Base-by-base conservation (phyloP, 2,113 vertebrate genomes). In the Vulpes vulpes region DNA sequence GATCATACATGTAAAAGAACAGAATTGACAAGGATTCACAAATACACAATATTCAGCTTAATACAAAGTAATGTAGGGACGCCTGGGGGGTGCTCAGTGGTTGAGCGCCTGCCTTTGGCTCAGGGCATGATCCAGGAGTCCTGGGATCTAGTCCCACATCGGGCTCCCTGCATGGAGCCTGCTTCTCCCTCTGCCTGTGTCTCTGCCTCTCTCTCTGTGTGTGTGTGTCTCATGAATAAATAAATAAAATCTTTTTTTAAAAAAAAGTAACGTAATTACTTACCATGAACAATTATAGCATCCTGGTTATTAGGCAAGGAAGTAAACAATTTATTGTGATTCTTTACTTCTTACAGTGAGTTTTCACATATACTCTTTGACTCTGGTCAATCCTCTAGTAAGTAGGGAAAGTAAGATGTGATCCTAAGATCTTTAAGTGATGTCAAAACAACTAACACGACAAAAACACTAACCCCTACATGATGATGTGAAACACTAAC, bases 221-320 rank as follows among this genome's bases (percentile, higher is more conserved):
- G 5, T 43, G 5, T 43, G 43, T 43, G 43, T 43, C 43, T 43
- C 43, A 43, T 43, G 43, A 43, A 43, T 43, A 43, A 43, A 43
- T 43, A 43, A 43, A 43, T 43, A 43, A 43, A 43, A 43, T 43
- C 43, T 43, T 43, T 43, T 43, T 43, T 38, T 38, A 43, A 43
- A 43, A 43, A 43, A 69, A 94, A 96, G 59, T 86, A 83, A 22
- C n/a, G 22, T 59, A 69, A 30, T 49, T 65, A 89, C 90, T 96
- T 91, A 78, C 71, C 23, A 4, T 62, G 92, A 57, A 86, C 51
- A 27, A 69, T 89, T 89, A 73, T 19, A 95, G 5, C 51, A 4
- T 64, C 49, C 55, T 51, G 20, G 81, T 79, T 78, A 94, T 81
- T 78, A 91, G 89, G 19, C 62, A 74, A 2, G 89, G 53, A 30